These are phyloP conservation scores for Coracopsis vasa DNA, from an alignment of 2,113 vertebrate species.

Conservation along the genomic window DNA sequence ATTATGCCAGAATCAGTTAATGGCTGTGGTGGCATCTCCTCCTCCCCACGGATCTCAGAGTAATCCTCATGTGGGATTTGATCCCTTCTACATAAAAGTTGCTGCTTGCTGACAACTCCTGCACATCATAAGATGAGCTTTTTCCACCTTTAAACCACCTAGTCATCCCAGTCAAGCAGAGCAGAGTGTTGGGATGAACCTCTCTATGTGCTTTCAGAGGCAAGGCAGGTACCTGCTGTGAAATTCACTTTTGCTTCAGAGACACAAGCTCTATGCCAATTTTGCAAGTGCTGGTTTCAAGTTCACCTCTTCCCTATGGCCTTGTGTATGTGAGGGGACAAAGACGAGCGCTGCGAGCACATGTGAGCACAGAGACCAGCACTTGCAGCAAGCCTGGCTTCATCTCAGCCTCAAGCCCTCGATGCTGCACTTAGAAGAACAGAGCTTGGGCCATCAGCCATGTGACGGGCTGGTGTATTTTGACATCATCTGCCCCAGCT, in stretches of 20 bases:
- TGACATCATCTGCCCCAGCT: background rate
- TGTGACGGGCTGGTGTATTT: background rate
- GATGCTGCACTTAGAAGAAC: background rate
- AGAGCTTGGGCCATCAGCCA: background rate
- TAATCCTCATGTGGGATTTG: background rate
- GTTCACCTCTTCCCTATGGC: background rate
- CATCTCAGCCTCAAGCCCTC: background rate
- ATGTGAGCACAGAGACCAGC: background rate
- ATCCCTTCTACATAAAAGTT: background rate
- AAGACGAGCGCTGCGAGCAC: rapidly evolving
- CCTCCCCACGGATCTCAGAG: background rate
- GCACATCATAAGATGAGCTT: background rate
- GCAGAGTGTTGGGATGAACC: background rate
- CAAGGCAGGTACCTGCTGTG: background rate
- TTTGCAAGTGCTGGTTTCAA: background rate
- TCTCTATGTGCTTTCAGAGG: background rate
- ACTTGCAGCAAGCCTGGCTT: background rate
- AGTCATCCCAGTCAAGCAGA: background rate
- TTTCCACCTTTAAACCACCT: background rate
- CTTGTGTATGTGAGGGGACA: background rate
- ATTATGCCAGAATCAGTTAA: background rate
- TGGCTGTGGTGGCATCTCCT: background rate
- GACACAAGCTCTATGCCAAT: background rate
- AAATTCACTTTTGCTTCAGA: background rate
- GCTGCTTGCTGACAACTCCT: background rate